Evolutionary conservation across 2,888 invertebrate genomes (phyloP).

Genomic region (Omphaloscelis lunosa): DNA sequence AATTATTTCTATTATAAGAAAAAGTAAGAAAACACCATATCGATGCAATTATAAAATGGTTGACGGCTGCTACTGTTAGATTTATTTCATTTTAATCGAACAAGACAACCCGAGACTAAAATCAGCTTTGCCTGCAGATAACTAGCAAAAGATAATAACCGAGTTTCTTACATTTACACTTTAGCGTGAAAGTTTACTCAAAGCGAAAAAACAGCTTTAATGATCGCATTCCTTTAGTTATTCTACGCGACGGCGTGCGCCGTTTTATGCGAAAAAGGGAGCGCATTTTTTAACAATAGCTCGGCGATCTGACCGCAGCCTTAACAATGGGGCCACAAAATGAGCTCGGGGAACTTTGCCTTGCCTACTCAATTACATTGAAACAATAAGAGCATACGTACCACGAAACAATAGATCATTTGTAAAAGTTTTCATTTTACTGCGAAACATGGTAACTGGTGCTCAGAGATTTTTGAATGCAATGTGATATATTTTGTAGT

Average conservation of each 20-base stretch:
- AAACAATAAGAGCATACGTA: slow-evolving; percentile 65
- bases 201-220: slow-evolving; percentile 47
- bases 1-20: neutral
- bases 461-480: slow-evolving; percentile 27
- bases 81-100: neutral
- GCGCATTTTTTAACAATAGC: slow-evolving; percentile 60
- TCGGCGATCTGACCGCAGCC: slow-evolving; percentile 50
- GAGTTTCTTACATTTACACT: slow-evolving; percentile 22
- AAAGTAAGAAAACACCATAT: neutral
- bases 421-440: slow-evolving; percentile 58
- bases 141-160: slow-evolving; percentile 5
- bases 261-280: slow-evolving; percentile 49
- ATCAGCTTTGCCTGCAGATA: neutral
- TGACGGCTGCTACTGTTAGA: neutral
- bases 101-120: neutral
- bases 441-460: slow-evolving; percentile 38
- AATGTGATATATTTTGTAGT: neutral
- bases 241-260: slow-evolving; percentile 46
- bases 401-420: slow-evolving; percentile 62
- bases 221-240: slow-evolving; percentile 56
- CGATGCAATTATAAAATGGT: neutral
- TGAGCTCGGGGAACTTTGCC: slow-evolving; percentile 60
- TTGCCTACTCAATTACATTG: slow-evolving; percentile 66
- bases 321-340: slow-evolving; percentile 60
- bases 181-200: slow-evolving; percentile 37